Base-by-base conservation (phyloP, 2,797 vertebrate species). In the Momotus momota region DNA sequence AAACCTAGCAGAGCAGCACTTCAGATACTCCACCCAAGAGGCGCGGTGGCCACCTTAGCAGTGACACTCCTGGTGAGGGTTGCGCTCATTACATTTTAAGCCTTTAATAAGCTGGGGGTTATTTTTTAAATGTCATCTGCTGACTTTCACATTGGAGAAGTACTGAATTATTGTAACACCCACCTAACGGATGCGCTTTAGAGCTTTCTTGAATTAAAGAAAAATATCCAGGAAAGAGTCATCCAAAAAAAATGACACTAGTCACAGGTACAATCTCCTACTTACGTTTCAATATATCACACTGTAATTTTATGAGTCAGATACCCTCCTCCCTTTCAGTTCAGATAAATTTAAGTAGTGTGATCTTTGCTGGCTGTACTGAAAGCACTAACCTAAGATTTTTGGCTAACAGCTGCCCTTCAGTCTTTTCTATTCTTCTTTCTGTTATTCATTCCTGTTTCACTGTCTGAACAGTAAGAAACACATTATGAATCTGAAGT, bases 391-490 rank as follows among this genome's bases (percentile, higher is more conserved):
- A 74, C 77, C 64, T 31, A 79, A 67, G 67, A 43, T n/a, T 90
- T 90, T 16, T 82, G 83, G 83, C 86, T 35, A 85, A 74, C 60
- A 88, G 58, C 25, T 95, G n/a, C 78, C 52, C 74, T 92, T 74
- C 88, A 72, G 7, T 74, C 54, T 61, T 94, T 78, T 87, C 21
- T 70, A 31, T 88, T 86, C 60, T 79, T 87, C 69, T 74, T 65
- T 81, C 65, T 49, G 11, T 62, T 73, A 81, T 61, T 73, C 71
- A 77, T 43, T 79, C 70, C 43, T 57, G 35, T 86, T 89, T 79
- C 91, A 21, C 49, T 45, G 23, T 41, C 90, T 64, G 71, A 93
- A 80, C 70, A 93, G 25, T 41, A 82, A 65, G 29, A 95, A 81
- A 51, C 81, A 79, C 33, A 81, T 38, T 13, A 78, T 8, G 10